Percentiles rank a stretch among this genome's conserved stretches.
These are phyloP conservation scores for Plodia interpunctella DNA, from an alignment of 1,140 invertebrate genomes.

Conservation along the genomic window DNA sequence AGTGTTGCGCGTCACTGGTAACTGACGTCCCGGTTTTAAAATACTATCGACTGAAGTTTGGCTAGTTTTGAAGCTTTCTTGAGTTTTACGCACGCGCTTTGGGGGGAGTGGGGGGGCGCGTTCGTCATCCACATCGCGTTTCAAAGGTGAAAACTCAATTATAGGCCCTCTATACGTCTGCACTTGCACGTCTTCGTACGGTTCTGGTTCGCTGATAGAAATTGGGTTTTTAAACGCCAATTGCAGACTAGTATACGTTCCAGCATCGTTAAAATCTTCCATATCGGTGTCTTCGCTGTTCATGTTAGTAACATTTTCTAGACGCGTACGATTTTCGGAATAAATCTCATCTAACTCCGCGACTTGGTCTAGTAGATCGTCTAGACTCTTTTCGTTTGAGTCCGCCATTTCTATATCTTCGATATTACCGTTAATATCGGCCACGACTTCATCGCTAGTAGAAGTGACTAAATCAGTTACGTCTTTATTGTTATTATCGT, in stretches of 20 bases:
- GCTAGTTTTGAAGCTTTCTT: conserved; percentile 55
- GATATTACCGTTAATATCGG: conserved; percentile 21
- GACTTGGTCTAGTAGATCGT: conserved; percentile 84
- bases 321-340: conserved; percentile 80
- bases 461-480: conserved; percentile 25
- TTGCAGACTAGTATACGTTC: conserved; percentile 89
- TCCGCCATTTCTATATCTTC: conserved; percentile 35
- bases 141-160: conserved; percentile 70
- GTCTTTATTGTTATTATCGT: conserved; percentile 40
- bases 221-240: conserved; percentile 91
- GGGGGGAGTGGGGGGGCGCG: conserved; percentile 86
- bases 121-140: conserved; percentile 78
- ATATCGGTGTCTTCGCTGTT: conserved; percentile 50
- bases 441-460: conserved; percentile 26
- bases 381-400: conserved; percentile 77
- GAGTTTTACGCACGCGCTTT: conserved; percentile 83
- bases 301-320: conserved; percentile 58
- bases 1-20: conserved; percentile 47
- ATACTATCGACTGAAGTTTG: conserved; percentile 63
- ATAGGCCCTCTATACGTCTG: conserved; percentile 68
- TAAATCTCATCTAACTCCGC: conserved; percentile 88
- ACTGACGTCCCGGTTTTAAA: conserved; percentile 50
- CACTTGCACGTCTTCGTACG: conserved; percentile 79
- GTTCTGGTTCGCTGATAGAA: conserved; percentile 74
- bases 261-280: conserved; percentile 85